Conservation (phyloP, 2,113 vertebrate species). For the Nematolebias whitei region DNA sequence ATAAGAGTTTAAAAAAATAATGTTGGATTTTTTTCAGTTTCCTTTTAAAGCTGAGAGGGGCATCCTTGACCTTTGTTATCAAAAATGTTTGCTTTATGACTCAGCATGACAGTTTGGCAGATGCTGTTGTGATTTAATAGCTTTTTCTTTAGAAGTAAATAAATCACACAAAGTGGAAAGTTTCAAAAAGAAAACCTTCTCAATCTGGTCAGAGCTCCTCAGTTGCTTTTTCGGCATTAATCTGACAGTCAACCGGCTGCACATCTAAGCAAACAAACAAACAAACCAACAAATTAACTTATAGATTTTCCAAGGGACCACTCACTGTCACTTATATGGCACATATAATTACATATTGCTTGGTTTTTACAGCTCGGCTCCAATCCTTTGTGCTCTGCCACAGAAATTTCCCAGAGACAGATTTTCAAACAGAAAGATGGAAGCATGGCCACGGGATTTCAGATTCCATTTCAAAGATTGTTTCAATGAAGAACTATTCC, state of each 20-base stretch:
- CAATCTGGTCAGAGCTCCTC: constrained; percentile 2
- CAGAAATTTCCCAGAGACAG: constrained; percentile 33
- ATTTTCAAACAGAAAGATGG: constrained; percentile 44
- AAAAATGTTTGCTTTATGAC: constrained; percentile 42
- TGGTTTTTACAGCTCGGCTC: constrained; percentile 56
- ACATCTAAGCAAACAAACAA: constrained; percentile 16
- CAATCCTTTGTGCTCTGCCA: constrained; percentile 50
- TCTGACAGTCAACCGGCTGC: constrained; percentile 28
- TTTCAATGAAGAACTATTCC: constrained; percentile 54
- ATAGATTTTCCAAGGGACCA: constrained; percentile 59
- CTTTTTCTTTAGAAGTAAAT: not conserved
- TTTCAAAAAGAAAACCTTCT: constrained; percentile 13
- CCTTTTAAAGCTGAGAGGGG: constrained; percentile 35
- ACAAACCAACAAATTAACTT: constrained; percentile 33
- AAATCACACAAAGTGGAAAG: constrained; percentile 12
- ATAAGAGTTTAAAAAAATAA: constrained; percentile 11
- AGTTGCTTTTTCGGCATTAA: constrained; percentile 6
- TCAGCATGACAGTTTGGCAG: constrained; percentile 35
- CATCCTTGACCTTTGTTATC: constrained; percentile 28
- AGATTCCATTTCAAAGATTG: constrained; percentile 57
- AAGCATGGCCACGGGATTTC: constrained; percentile 30
- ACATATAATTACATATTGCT: constrained; percentile 63
- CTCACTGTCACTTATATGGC: constrained; percentile 63
- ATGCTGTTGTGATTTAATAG: not conserved
- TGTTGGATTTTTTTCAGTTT: constrained; percentile 3